Evolutionary conservation across 2,888 invertebrate genomes (phyloP).

Genomic region (Heliconius hortense): DNA sequence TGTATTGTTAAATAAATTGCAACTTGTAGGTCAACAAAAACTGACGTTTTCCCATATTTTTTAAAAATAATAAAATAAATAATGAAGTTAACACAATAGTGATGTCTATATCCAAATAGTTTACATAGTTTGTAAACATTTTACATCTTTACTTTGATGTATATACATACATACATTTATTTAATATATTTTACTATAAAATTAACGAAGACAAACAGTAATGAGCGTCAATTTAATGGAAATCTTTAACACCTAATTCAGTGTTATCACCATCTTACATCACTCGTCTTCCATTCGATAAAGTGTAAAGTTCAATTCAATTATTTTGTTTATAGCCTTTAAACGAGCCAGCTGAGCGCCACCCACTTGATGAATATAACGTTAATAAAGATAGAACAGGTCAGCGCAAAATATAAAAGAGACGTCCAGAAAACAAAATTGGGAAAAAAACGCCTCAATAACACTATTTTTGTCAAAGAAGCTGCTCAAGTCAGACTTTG

Average conservation of each 20-base stretch:
- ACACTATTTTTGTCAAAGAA: too few relatives aligned
- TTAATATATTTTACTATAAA: background rate
- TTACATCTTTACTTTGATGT: too few relatives aligned
- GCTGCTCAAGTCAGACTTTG: too few relatives aligned
- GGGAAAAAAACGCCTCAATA: background rate
- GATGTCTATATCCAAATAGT: too few relatives aligned
- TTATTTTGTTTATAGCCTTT: slow-evolving; percentile 12
- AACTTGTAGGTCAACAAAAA: too few relatives aligned
- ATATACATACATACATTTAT: too few relatives aligned
- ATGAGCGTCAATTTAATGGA: background rate
- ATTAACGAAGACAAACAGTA: background rate
- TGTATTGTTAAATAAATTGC: too few relatives aligned
- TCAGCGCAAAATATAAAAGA: background rate
- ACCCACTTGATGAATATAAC: background rate
- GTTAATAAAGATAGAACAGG: slow-evolving; percentile 12
- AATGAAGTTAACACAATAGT: too few relatives aligned
- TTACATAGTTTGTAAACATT: too few relatives aligned
- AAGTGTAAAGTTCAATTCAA: slow-evolving; percentile 8
- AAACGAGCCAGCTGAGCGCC: background rate
- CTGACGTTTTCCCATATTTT: too few relatives aligned
- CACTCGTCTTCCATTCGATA: background rate
- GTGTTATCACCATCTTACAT: background rate
- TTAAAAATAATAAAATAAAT: too few relatives aligned
- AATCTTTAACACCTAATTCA: background rate
- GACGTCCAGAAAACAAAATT: background rate